Conservation (phyloP, 2,797 vertebrate species). For the Melanotaenia trifasciata region DNA sequence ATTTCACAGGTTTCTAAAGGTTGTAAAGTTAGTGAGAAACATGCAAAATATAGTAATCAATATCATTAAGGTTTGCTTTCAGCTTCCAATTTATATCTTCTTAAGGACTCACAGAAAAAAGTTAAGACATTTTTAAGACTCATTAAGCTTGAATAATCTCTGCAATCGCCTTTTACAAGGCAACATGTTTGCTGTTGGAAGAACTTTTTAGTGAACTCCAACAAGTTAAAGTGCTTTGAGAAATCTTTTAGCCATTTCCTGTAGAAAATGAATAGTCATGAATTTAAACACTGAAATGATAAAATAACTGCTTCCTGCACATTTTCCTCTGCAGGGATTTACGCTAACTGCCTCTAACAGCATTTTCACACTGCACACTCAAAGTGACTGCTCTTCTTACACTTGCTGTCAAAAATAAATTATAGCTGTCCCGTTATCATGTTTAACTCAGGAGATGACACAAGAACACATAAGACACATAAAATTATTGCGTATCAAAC, state of each 20-base stretch:
- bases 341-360: slow-evolving; percentile 4
- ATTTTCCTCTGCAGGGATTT: slow-evolving; percentile 22
- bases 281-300: background rate
- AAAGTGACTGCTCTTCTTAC: background rate
- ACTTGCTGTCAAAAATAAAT: background rate
- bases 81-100: too few relatives aligned
- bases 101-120: too few relatives aligned
- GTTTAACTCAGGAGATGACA: background rate
- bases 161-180: background rate
- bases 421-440: too few relatives aligned
- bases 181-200: too few relatives aligned
- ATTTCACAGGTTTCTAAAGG: background rate
- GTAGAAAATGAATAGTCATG: too few relatives aligned
- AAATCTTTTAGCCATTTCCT: slow-evolving; percentile 18
- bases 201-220: too few relatives aligned
- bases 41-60: background rate
- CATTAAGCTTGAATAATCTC: background rate
- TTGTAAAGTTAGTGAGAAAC: background rate
- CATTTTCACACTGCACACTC: background rate
- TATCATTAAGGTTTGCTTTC: too few relatives aligned
- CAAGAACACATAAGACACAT: background rate
- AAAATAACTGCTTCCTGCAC: slow-evolving; percentile 10
- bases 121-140: background rate
- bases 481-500: background rate
- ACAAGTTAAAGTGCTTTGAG: slow-evolving; percentile 3